Percentiles rank a stretch among this genome's conserved stretches.
Evolutionary conservation across 2,113 vertebrate genomes (phyloP).

Genomic region (Etia nguti): DNA sequence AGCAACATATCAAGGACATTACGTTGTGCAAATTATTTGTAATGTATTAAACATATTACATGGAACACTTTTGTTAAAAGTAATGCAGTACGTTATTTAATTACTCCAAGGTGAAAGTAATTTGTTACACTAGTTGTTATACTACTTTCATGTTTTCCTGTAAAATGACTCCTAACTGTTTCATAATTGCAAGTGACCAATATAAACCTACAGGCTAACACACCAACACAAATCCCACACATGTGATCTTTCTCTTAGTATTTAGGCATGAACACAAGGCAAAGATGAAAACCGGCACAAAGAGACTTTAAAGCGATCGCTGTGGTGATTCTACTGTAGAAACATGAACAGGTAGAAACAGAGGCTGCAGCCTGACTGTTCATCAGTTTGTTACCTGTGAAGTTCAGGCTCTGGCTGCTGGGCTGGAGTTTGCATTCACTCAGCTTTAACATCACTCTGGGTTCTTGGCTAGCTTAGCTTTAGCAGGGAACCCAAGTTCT

Average conservation of each 20-base stretch:
- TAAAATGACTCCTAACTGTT: neutral
- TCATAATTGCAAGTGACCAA: neutral
- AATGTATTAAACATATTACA: neutral
- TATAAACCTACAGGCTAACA: neutral
- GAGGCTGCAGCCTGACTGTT: neutral
- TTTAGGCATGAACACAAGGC: neutral
- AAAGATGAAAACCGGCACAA: neutral
- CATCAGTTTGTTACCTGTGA: neutral
- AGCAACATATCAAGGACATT: neutral
- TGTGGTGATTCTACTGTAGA: neutral
- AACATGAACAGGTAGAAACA: fast-evolving
- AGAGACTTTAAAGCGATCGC: neutral
- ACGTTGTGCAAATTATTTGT: neutral
- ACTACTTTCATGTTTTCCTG: neutral
- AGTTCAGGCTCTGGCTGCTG: neutral
- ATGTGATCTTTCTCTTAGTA: neutral
- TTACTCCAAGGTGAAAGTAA: fast-evolving
- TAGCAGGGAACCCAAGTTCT: neutral
- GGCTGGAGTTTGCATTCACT: neutral
- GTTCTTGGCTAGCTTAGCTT: neutral
- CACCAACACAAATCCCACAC: neutral
- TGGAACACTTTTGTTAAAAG: neutral
- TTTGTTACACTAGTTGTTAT: neutral
- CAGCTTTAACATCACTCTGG: neutral
- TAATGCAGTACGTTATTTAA: neutral